Percentiles rank a stretch among this genome's conserved stretches.
These are phyloP conservation scores for Pelobates cultripes DNA, from an alignment of 2,797 vertebrate species.

Conservation along the genomic window DNA sequence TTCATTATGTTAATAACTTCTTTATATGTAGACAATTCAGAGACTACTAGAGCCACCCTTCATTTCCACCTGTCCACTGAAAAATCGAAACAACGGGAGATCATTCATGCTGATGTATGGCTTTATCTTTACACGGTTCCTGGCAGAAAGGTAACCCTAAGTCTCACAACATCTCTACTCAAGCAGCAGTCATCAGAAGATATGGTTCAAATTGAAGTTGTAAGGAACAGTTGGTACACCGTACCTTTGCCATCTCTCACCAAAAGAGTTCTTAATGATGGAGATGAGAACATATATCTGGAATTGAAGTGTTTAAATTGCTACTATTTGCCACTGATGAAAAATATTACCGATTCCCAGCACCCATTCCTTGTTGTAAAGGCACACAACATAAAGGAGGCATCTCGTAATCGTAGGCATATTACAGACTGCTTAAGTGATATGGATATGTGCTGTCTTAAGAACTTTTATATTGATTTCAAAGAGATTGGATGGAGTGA, in stretches of 20 bases:
- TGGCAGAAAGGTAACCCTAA: constrained; percentile 24
- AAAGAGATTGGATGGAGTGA: constrained; percentile 88
- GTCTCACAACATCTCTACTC: constrained; percentile 7
- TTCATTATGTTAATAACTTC: neutral
- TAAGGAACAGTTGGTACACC: constrained; percentile 34
- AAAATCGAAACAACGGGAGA: constrained; percentile 34
- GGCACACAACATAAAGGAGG: constrained; percentile 67
- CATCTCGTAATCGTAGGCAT: constrained; percentile 73
- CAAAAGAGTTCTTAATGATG: constrained; percentile 12
- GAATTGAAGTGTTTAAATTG: constrained; percentile 31
- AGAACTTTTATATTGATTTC: constrained; percentile 87
- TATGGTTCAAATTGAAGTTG: constrained; percentile 12
- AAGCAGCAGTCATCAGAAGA: constrained; percentile 3
- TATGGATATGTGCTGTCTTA: constrained; percentile 82
- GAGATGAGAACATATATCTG: constrained; percentile 35
- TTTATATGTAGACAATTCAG: constrained; percentile 13
- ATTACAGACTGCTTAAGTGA: constrained; percentile 79
- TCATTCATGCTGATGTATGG: constrained; percentile 35
- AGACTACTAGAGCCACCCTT: constrained; percentile 17
- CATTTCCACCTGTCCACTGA: constrained; percentile 44
- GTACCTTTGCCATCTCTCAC: constrained; percentile 28
- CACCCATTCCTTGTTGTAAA: constrained; percentile 77
- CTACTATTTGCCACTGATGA: constrained; percentile 9
- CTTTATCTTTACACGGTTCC: constrained; percentile 26
- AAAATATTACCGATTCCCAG: constrained; percentile 51